A percentile compares a stretch with the other conserved stretches of the same genome.
phyloP scores from a whole-genome alignment of 2,113 vertebrate genomes.

The Falco punctatus region DNA sequence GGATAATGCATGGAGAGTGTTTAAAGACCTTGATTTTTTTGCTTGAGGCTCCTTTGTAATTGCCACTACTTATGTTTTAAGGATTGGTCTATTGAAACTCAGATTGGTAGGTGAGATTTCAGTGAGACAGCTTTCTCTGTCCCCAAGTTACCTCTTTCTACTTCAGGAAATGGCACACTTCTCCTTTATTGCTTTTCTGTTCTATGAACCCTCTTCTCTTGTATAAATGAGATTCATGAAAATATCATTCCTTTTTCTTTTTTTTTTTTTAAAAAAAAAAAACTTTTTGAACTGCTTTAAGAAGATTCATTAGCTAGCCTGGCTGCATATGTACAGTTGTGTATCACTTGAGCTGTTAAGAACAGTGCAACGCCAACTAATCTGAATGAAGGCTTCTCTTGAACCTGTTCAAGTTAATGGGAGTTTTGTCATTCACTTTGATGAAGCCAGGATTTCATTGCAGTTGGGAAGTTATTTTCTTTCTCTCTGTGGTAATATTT shows the following conservation, averaged over 20 bases:
- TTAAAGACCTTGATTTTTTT: neutral
- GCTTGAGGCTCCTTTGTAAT: neutral
- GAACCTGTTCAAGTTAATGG: neutral
- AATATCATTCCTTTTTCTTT: rapidly evolving
- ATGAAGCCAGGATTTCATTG: neutral
- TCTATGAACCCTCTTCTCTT: neutral
- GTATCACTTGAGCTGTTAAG: neutral
- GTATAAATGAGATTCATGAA: neutral
- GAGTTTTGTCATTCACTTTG: neutral
- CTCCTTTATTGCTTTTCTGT: neutral
- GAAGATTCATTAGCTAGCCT: neutral
- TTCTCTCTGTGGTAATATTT: neutral
- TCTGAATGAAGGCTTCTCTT: neutral
- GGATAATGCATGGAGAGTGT: neutral
- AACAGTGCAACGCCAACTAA: neutral
- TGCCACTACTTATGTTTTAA: neutral
- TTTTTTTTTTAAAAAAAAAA: neutral
- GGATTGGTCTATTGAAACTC: neutral
- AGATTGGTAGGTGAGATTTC: neutral
- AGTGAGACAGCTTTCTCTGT: neutral
- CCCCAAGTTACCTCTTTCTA: neutral
- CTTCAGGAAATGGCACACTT: neutral
- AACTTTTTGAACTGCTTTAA: neutral
- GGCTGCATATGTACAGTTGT: neutral
- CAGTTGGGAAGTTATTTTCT: neutral